Base-by-base conservation (phyloP, 1,140 invertebrate species). In the Nephotettix cincticeps region DNA sequence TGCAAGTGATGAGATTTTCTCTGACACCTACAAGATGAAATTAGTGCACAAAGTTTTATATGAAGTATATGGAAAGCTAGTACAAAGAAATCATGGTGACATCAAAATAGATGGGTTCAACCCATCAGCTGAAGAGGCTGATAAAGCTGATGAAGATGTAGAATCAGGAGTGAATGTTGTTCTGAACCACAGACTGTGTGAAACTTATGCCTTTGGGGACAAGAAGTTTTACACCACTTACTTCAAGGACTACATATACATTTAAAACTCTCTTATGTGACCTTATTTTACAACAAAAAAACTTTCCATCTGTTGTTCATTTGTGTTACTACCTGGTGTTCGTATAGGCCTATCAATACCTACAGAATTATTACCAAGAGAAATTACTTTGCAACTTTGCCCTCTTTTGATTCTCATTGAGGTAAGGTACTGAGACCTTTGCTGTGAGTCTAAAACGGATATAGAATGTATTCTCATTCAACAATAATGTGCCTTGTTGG, bases 1-100 rank as follows among this genome's bases (percentile, higher is more conserved):
- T 81, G 94, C 92, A 72, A 93, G 94, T 96, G 88, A 99, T 83
- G 97, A 99, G 84, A 95, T 99, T 91, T 97, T 97, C 85, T 96
- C 96, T 40, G 97, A 99, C 83, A 93, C 93, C n/a, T 97, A 95
- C 81, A 97, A 93, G 84, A 90, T 97, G 71, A 96, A 97, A 81
- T 82, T 98, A 61, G 86, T 98, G 14, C 95, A 98, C 80, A 93
- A 96, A 81, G 94, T 96, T 28, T 79, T 98, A 43, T 99, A 97
- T 78, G 96, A 98, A 89, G 96, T 99, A 30, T 92, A 93, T 80
- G 96, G 95, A 77, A 95, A 89, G 88, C 82, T 93, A 47, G 85
- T 96, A 30, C 85, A 84, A 45, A 88, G 95, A 75, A 87, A 87
- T 76, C 81, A 88, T 56, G 95, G 90, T 29, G 93, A 97, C 45